Base-by-base conservation (phyloP, 35 echinoderm and acorn worm species). In the Anneissia japonica region DNA sequence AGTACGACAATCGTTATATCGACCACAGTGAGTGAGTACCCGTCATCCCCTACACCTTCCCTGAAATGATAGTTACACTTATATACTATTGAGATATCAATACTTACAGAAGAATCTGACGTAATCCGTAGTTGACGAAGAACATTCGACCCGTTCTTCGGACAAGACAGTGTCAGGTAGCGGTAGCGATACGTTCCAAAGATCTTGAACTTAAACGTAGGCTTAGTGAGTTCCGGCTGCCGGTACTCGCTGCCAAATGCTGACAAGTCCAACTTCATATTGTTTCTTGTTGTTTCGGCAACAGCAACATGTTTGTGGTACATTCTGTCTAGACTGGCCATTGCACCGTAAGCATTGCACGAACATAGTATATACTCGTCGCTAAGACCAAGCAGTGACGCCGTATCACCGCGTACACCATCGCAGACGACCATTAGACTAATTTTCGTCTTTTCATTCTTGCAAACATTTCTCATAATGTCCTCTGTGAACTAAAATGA, bases 181-280 rank as follows among this genome's bases (percentile, higher is more conserved):
- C 95, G 81, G 79, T 98, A 89, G 0, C 95, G 81, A 36, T 91
- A 93, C n/a, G 95, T 98, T 37, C 95, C 95, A 46, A 94, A 98
- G 6, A 98, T 93, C 75, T 98, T 98, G 40, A 98, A 76, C 56
- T 91, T 86, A 83, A 98, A 98, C 13, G 92, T 90, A 23, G 91
- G 87, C 74, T 82, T 86, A 51, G 34, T 89, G 11, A 93, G 79
- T 46, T 98, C 95, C 35, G 95, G 95, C 46, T 91, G 29, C 35
- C 91, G 86, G 77, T 86, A 98, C 64, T 98, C 95, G 55, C 78
- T 85, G 5, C 92, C 95, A 80, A 93, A 98, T 6, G 91, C 95
- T 16, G 95, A 98, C 30, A 98, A 87, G 51, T 98, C 95, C 36
- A 98, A 73, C 36, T 98, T 98, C 10, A 98, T 80, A 23, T 84